Conservation (phyloP, 1,140 invertebrate species). For the Aporrectodea caliginosa region DNA sequence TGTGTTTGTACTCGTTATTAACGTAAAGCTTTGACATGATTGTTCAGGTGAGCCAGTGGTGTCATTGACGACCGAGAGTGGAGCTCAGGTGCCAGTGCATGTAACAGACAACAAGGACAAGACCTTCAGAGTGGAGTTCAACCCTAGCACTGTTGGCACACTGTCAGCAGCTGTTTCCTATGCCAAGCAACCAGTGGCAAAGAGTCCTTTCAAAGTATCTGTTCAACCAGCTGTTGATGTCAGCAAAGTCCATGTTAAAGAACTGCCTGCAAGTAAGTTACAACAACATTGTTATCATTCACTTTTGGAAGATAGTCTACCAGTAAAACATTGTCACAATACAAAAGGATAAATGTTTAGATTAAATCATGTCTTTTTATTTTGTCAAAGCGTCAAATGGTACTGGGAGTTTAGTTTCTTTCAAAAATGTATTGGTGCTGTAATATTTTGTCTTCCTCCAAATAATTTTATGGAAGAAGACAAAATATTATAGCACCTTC, state of each 20-base stretch:
- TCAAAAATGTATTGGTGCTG: too few species aligned
- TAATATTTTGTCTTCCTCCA: too few species aligned
- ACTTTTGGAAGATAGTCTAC: too few species aligned
- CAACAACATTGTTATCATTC: too few species aligned
- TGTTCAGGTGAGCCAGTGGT: conserved; percentile 9
- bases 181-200: conserved; percentile 23
- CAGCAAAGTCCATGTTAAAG: neutral
- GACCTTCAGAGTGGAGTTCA: conserved; percentile 20
- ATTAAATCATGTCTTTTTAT: too few species aligned
- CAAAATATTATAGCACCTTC: too few species aligned
- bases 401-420: too few species aligned
- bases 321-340: too few species aligned
- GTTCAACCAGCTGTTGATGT: conserved; percentile 10
- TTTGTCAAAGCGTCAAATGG: too few species aligned
- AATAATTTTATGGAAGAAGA: too few species aligned
- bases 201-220: conserved; percentile 20
- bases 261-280: neutral
- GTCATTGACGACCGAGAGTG: conserved; percentile 1
- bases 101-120: conserved; percentile 19
- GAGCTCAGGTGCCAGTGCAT: neutral
- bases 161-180: conserved; percentile 1
- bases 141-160: neutral
- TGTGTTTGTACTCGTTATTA: too few species aligned
- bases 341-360: too few species aligned
- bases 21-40: neutral